Evolutionary conservation across 2,113 vertebrate species (phyloP).

Genomic region (Anolis carolinensis): DNA sequence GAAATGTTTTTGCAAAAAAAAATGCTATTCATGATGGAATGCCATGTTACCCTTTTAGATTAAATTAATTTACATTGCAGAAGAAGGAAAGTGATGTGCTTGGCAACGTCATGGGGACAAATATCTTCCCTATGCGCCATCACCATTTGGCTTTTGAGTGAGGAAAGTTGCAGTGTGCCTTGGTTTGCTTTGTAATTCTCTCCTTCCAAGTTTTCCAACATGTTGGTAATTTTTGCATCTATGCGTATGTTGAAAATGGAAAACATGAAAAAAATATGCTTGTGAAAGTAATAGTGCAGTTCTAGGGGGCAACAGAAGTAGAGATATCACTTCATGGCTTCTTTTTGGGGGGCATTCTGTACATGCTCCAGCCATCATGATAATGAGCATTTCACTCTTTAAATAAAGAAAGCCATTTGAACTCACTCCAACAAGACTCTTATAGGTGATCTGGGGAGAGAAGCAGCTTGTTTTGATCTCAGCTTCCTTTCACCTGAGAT

Average conservation of each 20-base stretch:
- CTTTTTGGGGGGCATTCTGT: too few relatives aligned
- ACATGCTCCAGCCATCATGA: too few relatives aligned
- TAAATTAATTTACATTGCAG: neutral
- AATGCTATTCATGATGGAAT: neutral
- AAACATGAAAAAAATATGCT: too few relatives aligned
- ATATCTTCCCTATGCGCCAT: neutral
- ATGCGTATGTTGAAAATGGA: too few relatives aligned
- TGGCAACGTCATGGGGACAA: neutral
- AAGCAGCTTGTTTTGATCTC: too few relatives aligned
- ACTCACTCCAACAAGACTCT: too few relatives aligned
- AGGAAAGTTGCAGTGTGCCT: neutral
- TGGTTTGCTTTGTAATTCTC: neutral
- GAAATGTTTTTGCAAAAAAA: neutral
- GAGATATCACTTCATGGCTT: too few relatives aligned
- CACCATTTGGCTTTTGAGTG: neutral
- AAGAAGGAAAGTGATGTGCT: neutral
- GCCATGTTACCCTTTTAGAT: conserved; percentile 22
- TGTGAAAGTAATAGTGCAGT: too few relatives aligned
- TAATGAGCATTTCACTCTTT: neutral
- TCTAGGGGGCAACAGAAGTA: too few relatives aligned
- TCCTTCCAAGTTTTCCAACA: neutral
- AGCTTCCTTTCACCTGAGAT: too few relatives aligned
- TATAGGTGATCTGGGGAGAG: too few relatives aligned
- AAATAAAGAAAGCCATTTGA: neutral
- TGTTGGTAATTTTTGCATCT: too few relatives aligned